Percentiles rank a stretch among this genome's conserved stretches.
Conservation (phyloP, 2,888 invertebrate species). For the Acanthacorydalis orientalis region DNA sequence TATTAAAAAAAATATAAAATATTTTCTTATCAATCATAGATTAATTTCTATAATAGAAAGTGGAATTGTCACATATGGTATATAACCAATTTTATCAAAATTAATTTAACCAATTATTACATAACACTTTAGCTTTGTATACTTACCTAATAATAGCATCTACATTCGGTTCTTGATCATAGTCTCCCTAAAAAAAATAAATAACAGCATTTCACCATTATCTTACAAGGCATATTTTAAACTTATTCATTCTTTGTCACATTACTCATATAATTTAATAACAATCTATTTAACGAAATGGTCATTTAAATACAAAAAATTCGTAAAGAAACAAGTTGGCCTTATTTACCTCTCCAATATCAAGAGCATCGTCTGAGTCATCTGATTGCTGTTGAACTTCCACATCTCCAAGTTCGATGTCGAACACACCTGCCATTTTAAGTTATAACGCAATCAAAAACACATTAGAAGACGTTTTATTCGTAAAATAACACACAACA, state of each 20-base stretch:
- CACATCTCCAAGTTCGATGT: slow-evolving; percentile 70
- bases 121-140: slow-evolving; percentile 8
- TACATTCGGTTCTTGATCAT: slow-evolving; percentile 61
- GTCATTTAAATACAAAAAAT: neutral
- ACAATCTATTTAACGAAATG: neutral
- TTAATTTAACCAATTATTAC: too few relatives aligned
- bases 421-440: slow-evolving; percentile 76
- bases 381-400: slow-evolving; percentile 45
- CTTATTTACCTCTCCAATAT: slow-evolving; percentile 63
- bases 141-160: slow-evolving; percentile 68
- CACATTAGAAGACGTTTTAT: neutral
- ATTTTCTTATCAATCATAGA: too few relatives aligned
- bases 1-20: too few relatives aligned
- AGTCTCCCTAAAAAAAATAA: slow-evolving; percentile 56
- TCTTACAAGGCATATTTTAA: too few relatives aligned
- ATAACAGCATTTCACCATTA: slow-evolving; percentile 11
- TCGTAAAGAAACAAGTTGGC: neutral
- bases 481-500: too few relatives aligned
- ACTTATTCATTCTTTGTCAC: too few relatives aligned
- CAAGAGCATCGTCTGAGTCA: slow-evolving; percentile 74
- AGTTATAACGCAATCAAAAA: slow-evolving; percentile 1
- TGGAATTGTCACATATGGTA: neutral
- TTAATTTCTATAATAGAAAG: neutral
- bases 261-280: neutral
- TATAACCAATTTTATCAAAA: neutral